Percentiles rank a stretch among this genome's conserved stretches.
phyloP scores from a whole-genome alignment of 2,113 vertebrate species.

The Microcebus murinus region DNA sequence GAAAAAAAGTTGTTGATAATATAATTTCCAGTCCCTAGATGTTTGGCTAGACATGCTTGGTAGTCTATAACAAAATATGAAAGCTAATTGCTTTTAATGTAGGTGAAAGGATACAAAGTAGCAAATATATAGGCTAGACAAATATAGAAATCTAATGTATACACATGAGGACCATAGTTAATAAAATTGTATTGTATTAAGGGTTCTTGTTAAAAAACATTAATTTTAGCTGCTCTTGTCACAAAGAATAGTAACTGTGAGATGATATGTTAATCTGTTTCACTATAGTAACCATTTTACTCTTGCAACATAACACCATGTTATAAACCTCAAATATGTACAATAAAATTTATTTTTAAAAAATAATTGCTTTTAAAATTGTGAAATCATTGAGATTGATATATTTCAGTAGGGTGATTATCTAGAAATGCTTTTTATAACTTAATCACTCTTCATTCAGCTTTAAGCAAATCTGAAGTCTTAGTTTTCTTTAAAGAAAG shows the following conservation, averaged over 20 bases:
- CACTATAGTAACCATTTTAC: background rate
- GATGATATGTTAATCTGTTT: background rate
- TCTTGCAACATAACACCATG: background rate
- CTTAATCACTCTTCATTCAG: background rate
- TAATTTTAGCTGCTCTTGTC: background rate
- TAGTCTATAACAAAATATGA: background rate
- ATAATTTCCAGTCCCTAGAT: background rate
- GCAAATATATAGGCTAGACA: background rate
- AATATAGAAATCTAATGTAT: background rate
- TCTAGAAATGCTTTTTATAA: conserved; percentile 26
- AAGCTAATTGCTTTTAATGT: conserved; percentile 23
- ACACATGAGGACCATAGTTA: background rate
- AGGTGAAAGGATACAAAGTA: background rate
- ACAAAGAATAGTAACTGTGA: background rate
- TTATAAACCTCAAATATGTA: background rate
- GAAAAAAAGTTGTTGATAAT: background rate
- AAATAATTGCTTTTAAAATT: conserved; percentile 40
- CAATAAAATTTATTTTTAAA: background rate
- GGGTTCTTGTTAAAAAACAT: background rate
- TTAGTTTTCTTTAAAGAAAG: conserved; percentile 38
- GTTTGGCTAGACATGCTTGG: background rate
- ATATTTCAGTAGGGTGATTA: background rate
- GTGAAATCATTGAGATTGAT: background rate
- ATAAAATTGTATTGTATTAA: background rate
- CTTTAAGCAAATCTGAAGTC: background rate